These are phyloP conservation scores for Agrochola macilenta DNA, from an alignment of 2,888 invertebrate genomes.

Conservation along the genomic window DNA sequence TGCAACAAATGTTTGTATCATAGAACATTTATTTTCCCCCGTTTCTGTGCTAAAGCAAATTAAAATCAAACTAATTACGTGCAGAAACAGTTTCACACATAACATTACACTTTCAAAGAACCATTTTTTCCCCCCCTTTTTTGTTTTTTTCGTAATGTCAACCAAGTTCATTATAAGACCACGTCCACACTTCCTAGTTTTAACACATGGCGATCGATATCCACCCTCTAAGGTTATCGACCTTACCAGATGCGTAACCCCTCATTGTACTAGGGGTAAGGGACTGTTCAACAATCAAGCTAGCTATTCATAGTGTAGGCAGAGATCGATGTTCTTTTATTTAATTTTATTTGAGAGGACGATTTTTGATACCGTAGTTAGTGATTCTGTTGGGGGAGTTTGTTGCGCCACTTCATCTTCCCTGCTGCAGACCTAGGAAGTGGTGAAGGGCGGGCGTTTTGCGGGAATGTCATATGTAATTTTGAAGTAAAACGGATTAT, in stretches of 20 bases:
- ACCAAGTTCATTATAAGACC: slow-evolving; percentile 4
- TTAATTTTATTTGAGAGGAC: slow-evolving; percentile 19
- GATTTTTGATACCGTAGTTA: neutral
- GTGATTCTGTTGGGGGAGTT: no score
- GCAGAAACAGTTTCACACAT: neutral
- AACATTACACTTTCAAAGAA: neutral
- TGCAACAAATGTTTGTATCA: no score
- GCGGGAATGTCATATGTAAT: no score
- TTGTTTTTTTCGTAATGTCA: slow-evolving; percentile 25
- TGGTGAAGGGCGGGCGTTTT: no score
- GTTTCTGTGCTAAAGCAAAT: neutral
- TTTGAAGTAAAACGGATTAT: no score
- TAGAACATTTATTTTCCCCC: no score
- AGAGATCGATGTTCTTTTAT: slow-evolving; percentile 45
- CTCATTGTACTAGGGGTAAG: slow-evolving; percentile 48
- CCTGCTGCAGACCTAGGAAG: no score
- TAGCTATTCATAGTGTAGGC: slow-evolving; percentile 47
- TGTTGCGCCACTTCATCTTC: no score
- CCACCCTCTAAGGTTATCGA: slow-evolving; percentile 65
- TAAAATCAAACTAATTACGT: neutral
- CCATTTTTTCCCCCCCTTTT: no score
- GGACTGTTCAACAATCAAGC: slow-evolving; percentile 47
- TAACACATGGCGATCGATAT: slow-evolving; percentile 42
- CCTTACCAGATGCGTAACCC: slow-evolving; percentile 68
- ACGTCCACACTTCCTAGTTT: slow-evolving; percentile 46